Percentiles rank a stretch among this genome's conserved stretches.
Conservation (phyloP, 1,140 invertebrate genomes). For the Ostrea edulis region DNA sequence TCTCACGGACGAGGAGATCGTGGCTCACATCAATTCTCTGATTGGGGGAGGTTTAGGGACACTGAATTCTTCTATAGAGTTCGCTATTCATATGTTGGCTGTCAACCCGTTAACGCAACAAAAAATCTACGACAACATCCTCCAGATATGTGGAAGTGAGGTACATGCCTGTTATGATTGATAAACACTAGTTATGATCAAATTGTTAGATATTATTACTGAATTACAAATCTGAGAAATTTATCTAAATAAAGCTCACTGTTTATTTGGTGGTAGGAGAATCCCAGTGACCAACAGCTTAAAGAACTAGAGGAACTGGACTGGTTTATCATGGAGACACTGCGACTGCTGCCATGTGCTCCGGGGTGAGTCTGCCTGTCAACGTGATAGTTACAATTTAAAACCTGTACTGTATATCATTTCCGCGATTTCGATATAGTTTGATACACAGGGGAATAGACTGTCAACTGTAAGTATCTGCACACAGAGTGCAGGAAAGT, state of each 20-base stretch:
- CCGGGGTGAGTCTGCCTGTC: conserved; percentile 59
- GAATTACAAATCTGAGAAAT: not conserved
- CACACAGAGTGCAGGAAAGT: too few relatives aligned
- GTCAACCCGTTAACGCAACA: conserved; percentile 55
- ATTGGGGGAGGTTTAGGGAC: conserved; percentile 65
- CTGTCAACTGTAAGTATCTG: too few relatives aligned
- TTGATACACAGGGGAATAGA: too few relatives aligned
- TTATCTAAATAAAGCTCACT: not conserved
- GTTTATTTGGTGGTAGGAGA: not conserved
- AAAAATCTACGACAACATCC: conserved; percentile 45
- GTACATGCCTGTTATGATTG: not conserved
- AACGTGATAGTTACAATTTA: too few relatives aligned
- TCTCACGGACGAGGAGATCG: conserved; percentile 64
- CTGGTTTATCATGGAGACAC: conserved; percentile 75
- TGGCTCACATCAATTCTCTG: conserved; percentile 64
- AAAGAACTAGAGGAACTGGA: conserved; percentile 75
- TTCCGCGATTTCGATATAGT: too few relatives aligned
- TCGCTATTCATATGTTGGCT: conserved; percentile 65
- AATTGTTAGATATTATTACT: not conserved
- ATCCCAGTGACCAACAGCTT: conserved; percentile 60
- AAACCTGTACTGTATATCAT: too few relatives aligned
- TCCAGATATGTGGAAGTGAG: conserved; percentile 48
- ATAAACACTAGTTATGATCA: too few relatives aligned
- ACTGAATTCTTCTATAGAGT: conserved; percentile 60
- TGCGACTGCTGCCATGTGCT: conserved; percentile 75